These are phyloP conservation scores for Drosophila malerkotliana DNA, from an alignment of 1,140 invertebrate genomes.

Conservation along the genomic window DNA sequence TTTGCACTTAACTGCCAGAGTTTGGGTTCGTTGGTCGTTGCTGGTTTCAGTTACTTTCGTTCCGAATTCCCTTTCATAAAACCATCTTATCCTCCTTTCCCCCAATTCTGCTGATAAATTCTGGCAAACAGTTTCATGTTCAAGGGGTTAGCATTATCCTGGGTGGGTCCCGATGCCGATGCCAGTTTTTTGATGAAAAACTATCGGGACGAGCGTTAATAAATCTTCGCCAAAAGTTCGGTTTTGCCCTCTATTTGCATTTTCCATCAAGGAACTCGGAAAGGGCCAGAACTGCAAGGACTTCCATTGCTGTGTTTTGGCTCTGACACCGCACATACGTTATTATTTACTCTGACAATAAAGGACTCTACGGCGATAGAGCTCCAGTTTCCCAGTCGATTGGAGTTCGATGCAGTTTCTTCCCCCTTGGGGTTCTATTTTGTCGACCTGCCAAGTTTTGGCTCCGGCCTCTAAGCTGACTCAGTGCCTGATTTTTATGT, in stretches of 20 bases:
- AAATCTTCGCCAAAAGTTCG: background rate
- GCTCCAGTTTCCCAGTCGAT: conserved; percentile 75
- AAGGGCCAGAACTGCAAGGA: conserved; percentile 60
- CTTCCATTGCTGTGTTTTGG: conserved; percentile 24
- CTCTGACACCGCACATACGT: conserved; percentile 74
- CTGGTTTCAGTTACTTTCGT: conserved; percentile 65
- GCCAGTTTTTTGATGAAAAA: conserved; percentile 19
- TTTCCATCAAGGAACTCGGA: conserved; percentile 10
- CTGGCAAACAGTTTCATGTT: conserved; percentile 29
- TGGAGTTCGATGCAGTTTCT: conserved; percentile 39
- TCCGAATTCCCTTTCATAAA: conserved; percentile 71
- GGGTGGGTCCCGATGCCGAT: background rate
- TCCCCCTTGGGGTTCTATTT: background rate
- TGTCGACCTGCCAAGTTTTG: background rate
- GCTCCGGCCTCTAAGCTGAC: background rate
- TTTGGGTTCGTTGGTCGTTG: conserved; percentile 31
- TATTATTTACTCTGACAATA: conserved; percentile 76
- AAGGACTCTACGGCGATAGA: conserved; percentile 16
- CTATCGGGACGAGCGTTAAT: conserved; percentile 14
- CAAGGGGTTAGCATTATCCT: conserved; percentile 11
- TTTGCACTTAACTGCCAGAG: conserved; percentile 71
- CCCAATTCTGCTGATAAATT: conserved; percentile 34
- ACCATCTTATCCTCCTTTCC: conserved; percentile 25
- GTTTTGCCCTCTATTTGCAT: conserved; percentile 35
- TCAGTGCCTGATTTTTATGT: conserved; percentile 5